phyloP scores from a whole-genome alignment of 2,113 vertebrate species.

The Mungos mungo region DNA sequence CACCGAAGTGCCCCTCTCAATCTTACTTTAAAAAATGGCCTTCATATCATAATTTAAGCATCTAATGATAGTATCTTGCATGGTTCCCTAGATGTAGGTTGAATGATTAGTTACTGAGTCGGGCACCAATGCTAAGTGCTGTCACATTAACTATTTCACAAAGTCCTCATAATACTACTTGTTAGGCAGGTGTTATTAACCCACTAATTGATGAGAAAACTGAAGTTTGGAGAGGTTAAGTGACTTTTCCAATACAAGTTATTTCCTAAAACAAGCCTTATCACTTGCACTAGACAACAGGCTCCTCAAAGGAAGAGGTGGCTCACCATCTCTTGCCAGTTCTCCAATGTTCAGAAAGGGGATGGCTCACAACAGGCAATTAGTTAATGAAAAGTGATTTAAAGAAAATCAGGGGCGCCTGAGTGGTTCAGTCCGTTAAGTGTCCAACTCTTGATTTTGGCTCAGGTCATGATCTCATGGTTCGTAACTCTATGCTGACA shows the following conservation, averaged over 20 bases:
- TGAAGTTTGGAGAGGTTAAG: neutral
- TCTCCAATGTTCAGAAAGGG: conserved; percentile 2
- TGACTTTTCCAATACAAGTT: neutral
- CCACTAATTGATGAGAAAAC: neutral
- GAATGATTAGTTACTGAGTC: neutral
- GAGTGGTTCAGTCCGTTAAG: neutral
- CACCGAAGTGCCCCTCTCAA: neutral
- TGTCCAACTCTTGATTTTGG: neutral
- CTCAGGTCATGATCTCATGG: neutral
- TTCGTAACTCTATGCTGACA: neutral
- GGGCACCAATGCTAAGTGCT: neutral
- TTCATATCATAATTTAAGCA: neutral
- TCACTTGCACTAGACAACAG: neutral
- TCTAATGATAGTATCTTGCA: neutral
- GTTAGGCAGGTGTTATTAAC: neutral
- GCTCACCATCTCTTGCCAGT: neutral
- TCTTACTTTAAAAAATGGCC: neutral
- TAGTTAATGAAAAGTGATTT: conserved; percentile 9
- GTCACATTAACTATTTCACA: neutral
- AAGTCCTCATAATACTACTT: neutral
- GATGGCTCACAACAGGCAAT: neutral
- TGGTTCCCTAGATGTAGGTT: neutral
- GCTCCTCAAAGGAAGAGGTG: neutral
- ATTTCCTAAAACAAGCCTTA: neutral
- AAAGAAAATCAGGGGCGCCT: neutral